Conservation (phyloP, 2,797 vertebrate species). For the Dallia pectoralis region DNA sequence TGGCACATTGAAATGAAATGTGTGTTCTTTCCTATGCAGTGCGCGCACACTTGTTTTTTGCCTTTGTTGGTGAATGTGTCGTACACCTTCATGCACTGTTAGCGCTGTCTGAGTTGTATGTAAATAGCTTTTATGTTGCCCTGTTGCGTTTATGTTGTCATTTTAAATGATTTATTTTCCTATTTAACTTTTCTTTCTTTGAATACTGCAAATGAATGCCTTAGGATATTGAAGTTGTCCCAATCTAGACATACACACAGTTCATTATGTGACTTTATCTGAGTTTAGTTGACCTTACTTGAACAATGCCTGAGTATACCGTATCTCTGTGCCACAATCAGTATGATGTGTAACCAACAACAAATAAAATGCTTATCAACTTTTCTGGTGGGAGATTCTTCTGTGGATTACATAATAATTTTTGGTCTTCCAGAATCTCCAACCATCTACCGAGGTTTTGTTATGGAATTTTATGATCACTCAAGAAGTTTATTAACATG, state of each 20-base stretch:
- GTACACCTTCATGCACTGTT: background rate
- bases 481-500: too few relatives aligned
- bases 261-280: background rate
- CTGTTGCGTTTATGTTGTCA: too few relatives aligned
- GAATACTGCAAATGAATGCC: too few relatives aligned
- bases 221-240: too few relatives aligned
- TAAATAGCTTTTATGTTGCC: too few relatives aligned
- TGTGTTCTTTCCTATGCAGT: slow-evolving; percentile 12
- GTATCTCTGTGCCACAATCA: slow-evolving; percentile 24
- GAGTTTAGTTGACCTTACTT: background rate
- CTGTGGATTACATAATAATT: background rate
- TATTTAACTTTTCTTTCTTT: too few relatives aligned
- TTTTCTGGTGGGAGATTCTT: background rate
- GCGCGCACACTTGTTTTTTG: slow-evolving; percentile 4
- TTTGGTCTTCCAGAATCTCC: background rate
- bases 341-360: slow-evolving; percentile 28
- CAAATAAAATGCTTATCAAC: slow-evolving; percentile 19
- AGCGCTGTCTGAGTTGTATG: background rate
- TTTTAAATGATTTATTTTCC: too few relatives aligned
- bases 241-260: background rate
- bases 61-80: slow-evolving; percentile 10
- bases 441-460: background rate
- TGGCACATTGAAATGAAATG: slow-evolving; percentile 9
- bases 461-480: too few relatives aligned
- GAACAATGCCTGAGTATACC: slow-evolving; percentile 6